These are phyloP conservation scores for Lottia gigantea DNA, from an alignment of 2,888 invertebrate genomes.

Conservation along the genomic window DNA sequence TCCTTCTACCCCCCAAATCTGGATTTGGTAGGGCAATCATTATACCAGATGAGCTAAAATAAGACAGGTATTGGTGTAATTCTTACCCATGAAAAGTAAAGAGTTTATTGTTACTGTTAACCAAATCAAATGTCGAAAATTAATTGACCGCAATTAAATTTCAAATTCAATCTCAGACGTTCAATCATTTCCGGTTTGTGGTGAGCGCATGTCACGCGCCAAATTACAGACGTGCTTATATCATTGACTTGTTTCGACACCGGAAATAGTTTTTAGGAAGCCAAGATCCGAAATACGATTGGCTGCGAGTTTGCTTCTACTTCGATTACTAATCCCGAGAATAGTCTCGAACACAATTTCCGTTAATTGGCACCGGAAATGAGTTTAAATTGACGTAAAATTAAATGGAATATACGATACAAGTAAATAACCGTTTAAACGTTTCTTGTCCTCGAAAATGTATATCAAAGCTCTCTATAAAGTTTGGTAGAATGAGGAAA, in stretches of 20 bases:
- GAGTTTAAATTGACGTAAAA: background rate
- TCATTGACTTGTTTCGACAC: background rate
- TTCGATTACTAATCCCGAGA: background rate
- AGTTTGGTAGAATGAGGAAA: no score
- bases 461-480: no score
- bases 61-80: no score
- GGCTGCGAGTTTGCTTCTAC: background rate
- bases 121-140: no score
- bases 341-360: conserved; percentile 1
- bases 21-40: no score
- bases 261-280: background rate
- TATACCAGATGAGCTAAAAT: no score
- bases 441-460: no score
- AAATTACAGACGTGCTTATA: conserved; percentile 5
- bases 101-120: no score
- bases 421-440: no score
- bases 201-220: conserved; percentile 6
- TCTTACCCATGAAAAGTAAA: no score
- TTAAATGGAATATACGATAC: conserved; percentile 1
- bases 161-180: background rate
- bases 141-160: background rate
- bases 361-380: background rate
- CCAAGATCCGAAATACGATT: background rate
- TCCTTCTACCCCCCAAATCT: no score
- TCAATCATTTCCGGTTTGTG: background rate